A percentile compares a stretch with the other conserved stretches of the same genome.
phyloP scores from a whole-genome alignment of 2,888 invertebrate species.

The Ormia ochracea region DNA sequence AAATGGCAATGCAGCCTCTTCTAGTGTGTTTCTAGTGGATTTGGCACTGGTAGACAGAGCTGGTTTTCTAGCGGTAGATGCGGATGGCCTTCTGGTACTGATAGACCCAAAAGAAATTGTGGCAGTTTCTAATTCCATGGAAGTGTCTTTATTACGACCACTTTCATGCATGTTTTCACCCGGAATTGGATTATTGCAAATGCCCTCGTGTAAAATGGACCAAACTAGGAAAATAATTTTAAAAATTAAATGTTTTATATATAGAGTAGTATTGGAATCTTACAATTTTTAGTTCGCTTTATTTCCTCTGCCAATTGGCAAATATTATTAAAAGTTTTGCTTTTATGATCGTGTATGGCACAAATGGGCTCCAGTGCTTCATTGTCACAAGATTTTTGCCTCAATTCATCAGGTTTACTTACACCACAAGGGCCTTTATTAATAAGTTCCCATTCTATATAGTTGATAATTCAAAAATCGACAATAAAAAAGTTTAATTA shows the following conservation, averaged over 20 bases:
- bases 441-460: constrained; percentile 45
- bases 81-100: no score
- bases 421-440: constrained; percentile 4
- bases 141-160: no score
- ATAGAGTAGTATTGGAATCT: neutral
- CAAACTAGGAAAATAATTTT: neutral
- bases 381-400: neutral
- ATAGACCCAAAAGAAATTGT: neutral
- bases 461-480: neutral
- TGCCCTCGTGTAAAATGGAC: neutral
- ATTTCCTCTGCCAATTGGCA: constrained; percentile 15
- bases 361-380: neutral
- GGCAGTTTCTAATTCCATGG: neutral
- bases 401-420: neutral
- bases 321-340: constrained; percentile 8
- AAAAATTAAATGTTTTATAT: neutral
- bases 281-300: neutral
- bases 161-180: neutral
- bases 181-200: neutral
- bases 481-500: neutral
- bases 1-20: no score
- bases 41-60: no score
- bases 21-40: no score
- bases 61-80: no score
- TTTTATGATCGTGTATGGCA: neutral